Evolutionary conservation across 2,113 vertebrate species (phyloP), one percentile per base, ranked within the genome.

Genomic region (Laticauda colubrina): DNA sequence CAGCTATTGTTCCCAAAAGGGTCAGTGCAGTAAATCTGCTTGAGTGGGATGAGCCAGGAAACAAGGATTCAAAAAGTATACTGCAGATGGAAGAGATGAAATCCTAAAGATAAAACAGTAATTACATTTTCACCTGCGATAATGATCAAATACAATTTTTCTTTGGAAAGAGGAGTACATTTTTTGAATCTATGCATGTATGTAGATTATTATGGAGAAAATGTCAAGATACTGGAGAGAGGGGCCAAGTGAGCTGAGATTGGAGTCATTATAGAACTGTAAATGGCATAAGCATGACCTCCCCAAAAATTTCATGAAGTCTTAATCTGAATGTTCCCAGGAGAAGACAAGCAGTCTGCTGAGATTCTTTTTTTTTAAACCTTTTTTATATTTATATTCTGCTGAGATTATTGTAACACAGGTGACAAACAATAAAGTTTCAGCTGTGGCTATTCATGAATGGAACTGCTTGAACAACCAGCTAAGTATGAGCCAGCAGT

Each of bases 21-120:
- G 98, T 98, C 88, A 99, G 97, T 56, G 98, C 97, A 96, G 98
- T 98, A 94, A 99, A 98, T 95, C 98, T 98, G 89, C 98, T 98
- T 88, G 98, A 97, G 94, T 99, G 99, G 2, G 99, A 99, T 34
- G 98, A 99, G 88, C 99, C 99, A 4, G 98, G 98, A 96, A 98
- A 98, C 54, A 99, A 93, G 6, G 97, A 97, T 89, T 98, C 98
- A 94, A 99, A 98, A 90, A 99, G 98, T 88, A 91, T 97, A 95
- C 95, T 97, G 95, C 98, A 98, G 86, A 99, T 53, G 96, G 99
- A 98, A 61, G 95, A 95, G 96, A 99, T 96, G 94, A 99, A 99
- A 95, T 97, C 98, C 99, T 99, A 89, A 85, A 93, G 96, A 61
- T 90, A 57, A 26, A 91, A 89, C 4, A 93, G 87, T 92, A 55